Percentiles rank a stretch among this genome's conserved stretches.
phyloP scores from a whole-genome alignment of 2,797 vertebrate genomes.

The Pteronotus mesoamericanus region DNA sequence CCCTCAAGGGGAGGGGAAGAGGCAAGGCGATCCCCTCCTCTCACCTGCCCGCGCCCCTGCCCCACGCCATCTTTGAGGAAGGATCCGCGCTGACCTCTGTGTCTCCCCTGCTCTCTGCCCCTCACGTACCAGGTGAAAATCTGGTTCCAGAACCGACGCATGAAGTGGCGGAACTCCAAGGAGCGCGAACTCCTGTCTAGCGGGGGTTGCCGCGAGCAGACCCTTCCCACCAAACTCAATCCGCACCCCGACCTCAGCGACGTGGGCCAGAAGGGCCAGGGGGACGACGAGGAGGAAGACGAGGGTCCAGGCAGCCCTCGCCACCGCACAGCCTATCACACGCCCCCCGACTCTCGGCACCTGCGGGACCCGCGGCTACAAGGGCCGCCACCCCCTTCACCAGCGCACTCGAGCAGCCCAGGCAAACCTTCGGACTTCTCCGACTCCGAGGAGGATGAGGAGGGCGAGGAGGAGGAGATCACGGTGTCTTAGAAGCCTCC shows the following conservation, averaged over 20 bases:
- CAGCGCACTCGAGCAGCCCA: conserved; percentile 86
- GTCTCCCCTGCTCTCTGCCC: no score
- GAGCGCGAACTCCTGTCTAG: conserved; percentile 96
- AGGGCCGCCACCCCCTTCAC: conserved; percentile 85
- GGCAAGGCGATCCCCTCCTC: rapidly evolving
- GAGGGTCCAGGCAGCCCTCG: conserved; percentile 73
- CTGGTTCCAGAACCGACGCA: conserved; percentile 97
- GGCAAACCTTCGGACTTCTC: conserved; percentile 96
- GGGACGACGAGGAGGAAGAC: conserved; percentile 85
- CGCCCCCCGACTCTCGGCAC: conserved; percentile 76
- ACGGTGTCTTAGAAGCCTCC: conserved; percentile 89
- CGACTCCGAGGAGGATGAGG: conserved; percentile 90
- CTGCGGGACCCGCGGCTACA: conserved; percentile 79
- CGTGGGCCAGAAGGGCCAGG: conserved; percentile 91
- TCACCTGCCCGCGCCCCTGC: rapidly evolving
- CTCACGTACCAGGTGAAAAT: conserved; percentile 90
- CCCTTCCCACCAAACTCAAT: conserved; percentile 95
- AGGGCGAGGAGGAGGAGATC: conserved; percentile 86
- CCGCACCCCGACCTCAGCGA: conserved; percentile 97
- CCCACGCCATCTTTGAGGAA: rapidly evolving
- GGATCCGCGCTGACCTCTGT: background rate
- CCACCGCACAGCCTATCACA: conserved; percentile 73
- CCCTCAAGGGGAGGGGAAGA: no score
- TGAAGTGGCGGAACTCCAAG: conserved; percentile 99
- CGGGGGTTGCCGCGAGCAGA: conserved; percentile 96